Evolutionary conservation across 1,140 invertebrate genomes (phyloP).

Genomic region (Magallana ariakensis): DNA sequence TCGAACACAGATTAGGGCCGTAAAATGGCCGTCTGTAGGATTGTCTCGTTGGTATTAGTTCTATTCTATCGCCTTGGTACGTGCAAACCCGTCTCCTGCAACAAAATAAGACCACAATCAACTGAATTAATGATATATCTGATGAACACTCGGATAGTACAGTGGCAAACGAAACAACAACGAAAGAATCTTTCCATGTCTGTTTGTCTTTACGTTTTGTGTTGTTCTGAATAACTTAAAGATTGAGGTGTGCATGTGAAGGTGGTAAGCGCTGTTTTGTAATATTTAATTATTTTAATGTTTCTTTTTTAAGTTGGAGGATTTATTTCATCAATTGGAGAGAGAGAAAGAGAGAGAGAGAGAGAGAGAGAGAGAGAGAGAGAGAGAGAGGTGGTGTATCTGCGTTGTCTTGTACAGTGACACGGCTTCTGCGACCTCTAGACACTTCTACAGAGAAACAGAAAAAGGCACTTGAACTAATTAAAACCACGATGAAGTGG

Average conservation of each 20-base stretch:
- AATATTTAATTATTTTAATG: too few relatives aligned
- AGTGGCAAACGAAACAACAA: too few relatives aligned
- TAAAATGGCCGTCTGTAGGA: not conserved
- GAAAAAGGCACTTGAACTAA: conserved; percentile 26
- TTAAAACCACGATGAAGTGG: conserved; percentile 6
- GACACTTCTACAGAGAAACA: not conserved
- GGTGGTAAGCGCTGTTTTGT: too few relatives aligned
- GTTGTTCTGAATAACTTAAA: too few relatives aligned
- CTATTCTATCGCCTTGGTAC: not conserved
- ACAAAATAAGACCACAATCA: not conserved
- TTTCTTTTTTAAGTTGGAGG: too few relatives aligned
- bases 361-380: too few relatives aligned
- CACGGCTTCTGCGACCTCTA: not conserved
- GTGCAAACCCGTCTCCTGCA: not conserved
- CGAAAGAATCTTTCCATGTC: too few relatives aligned
- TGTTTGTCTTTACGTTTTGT: too few relatives aligned
- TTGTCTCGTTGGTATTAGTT: not conserved
- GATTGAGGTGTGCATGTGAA: too few relatives aligned
- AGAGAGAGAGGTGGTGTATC: too few relatives aligned
- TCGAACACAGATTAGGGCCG: not conserved
- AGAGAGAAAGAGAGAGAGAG: too few relatives aligned
- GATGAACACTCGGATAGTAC: not conserved
- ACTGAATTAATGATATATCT: not conserved
- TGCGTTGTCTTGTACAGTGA: not conserved
- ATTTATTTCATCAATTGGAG: too few relatives aligned